Base-by-base conservation (phyloP, 2,113 vertebrate genomes). In the Cynopterus brachyotis region DNA sequence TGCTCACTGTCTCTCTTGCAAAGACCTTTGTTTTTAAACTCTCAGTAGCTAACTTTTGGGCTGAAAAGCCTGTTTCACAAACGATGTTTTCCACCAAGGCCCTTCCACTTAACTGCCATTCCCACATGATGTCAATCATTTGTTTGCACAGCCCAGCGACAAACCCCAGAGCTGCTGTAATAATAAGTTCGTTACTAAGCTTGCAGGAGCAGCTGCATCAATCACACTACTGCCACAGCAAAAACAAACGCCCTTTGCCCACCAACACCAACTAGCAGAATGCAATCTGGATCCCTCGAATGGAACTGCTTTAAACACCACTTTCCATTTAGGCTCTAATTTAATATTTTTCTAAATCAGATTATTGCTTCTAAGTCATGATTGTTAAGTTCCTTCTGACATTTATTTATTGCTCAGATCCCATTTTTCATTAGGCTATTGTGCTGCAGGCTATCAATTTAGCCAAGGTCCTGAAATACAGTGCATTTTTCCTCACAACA, bases 81-180 rank as follows among this genome's bases (percentile, higher is more conserved):
- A 96, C 55, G 42, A 55, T 35, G 79, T 88, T 96, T 86, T 85
- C 32, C 94, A 96, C 96, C 8, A 85, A 96, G 98, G 97, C 97
- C 60, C 82, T 98, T 97, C 97, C 94, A 97, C 40, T 94, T 96
- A 97, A 97, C 67, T 93, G 97, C 96, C 45, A 3, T 45, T 96
- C 89, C 94, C 88, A 96, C 94, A 94, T 69, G 84, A 97, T 19
- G 20, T 17, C 0, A 0, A n/a, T 95, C 83, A 67, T 79, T 96
- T 98, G 91, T 97, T 98, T 98, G 94, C 84, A 97, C 95, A 97
- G 98, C 95, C 92, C 66, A 57, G 84, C 37, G 83, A 96, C 97
- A 97, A 97, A 70, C 45, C 96, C 78, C 82, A 76, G 95, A 72
- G 53, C 95, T 91, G 95, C 92, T 97, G 93, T 94, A 96, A 92